phyloP scores from a whole-genome alignment of 2,113 vertebrate genomes.

The cat (Felis catus) region F.catus_Fca126_mat1.0 CM031411.1:88912001-88912500 shows the following conservation, averaged over 20 bases:
- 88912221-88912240: not conserved
- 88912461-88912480: not conserved
- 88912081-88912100: not conserved
- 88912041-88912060: not conserved
- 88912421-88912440: not conserved
- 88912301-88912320: constrained; percentile 31
- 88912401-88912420: not conserved
- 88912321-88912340: not conserved
- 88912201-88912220: not conserved
- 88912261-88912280: not conserved
- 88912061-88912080: not conserved
- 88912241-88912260: not conserved
- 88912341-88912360: not conserved
- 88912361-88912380: not conserved
- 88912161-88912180: not conserved
- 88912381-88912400: constrained; percentile 10
- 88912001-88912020: not conserved
- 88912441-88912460: not conserved
- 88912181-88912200: not conserved
- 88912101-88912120: not conserved
- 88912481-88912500: not conserved
- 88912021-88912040: not conserved
- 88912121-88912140: not conserved
- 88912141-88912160: constrained; percentile 34
- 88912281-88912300: not conserved